These are phyloP conservation scores for Brachionus manjavacas DNA, from an alignment of 1,140 invertebrate genomes.

Conservation along the genomic window DNA sequence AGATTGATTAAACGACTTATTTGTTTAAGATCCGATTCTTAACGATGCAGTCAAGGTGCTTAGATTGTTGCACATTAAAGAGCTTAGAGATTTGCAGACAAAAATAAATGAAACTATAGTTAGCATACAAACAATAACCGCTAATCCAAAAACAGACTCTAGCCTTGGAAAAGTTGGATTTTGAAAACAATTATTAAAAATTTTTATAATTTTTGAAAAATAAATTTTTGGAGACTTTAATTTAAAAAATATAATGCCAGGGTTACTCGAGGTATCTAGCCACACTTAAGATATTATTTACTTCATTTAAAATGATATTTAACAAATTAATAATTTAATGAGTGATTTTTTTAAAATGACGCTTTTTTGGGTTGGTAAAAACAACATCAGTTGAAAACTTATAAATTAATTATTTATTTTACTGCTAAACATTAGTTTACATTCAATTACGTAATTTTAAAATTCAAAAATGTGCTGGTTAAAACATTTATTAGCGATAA, in stretches of 20 bases:
- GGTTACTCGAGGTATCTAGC: conserved; percentile 62
- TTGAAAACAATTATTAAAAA: background rate
- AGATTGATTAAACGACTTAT: background rate
- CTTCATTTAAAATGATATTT: background rate
- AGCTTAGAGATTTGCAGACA: conserved; percentile 82
- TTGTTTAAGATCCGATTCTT: conserved; percentile 57
- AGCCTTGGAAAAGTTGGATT: conserved; percentile 82
- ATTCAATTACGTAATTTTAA: background rate
- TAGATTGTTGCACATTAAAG: conserved; percentile 80
- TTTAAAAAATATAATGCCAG: background rate
- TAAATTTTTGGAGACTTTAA: background rate
- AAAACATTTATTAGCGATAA: background rate
- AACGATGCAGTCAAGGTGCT: conserved; percentile 75
- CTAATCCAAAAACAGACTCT: conserved; percentile 93
- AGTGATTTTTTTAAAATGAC: background rate
- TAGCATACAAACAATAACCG: conserved; percentile 80
- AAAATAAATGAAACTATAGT: conserved; percentile 90
- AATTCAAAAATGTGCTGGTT: background rate
- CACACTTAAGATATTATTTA: conserved; percentile 47
- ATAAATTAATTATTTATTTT: background rate
- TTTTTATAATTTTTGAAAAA: background rate
- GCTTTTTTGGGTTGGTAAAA: background rate
- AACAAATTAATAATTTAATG: background rate
- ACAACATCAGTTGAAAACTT: background rate
- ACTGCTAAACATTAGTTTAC: background rate